Percentiles rank a stretch among this genome's conserved stretches.
phyloP scores from a whole-genome alignment of 1,140 invertebrate genomes.

The Wiebesia pumilae region DNA sequence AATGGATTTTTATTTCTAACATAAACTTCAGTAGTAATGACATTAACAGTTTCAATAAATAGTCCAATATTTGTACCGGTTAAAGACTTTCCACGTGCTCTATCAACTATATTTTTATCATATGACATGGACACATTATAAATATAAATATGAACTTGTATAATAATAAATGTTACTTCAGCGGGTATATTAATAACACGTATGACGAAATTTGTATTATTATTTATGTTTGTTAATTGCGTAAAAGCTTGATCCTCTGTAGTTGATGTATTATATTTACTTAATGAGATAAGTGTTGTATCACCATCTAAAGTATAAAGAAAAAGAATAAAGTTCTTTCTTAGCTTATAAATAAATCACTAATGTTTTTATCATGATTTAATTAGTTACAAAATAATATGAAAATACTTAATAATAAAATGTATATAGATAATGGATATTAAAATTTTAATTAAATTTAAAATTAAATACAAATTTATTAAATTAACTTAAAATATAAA shows the following conservation, averaged over 20 bases:
- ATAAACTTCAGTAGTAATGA: conserved; percentile 61
- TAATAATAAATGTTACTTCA: conserved; percentile 77
- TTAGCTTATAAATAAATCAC: not conserved
- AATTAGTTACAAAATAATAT: too few species aligned
- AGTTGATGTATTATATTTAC: conserved; percentile 31
- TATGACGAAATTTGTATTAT: conserved; percentile 66
- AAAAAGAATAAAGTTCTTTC: not conserved
- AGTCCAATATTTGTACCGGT: conserved; percentile 81
- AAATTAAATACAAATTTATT: too few species aligned
- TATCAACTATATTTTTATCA: conserved; percentile 62
- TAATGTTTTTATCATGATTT: too few species aligned
- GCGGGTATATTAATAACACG: conserved; percentile 73
- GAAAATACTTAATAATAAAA: not conserved
- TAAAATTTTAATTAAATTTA: too few species aligned
- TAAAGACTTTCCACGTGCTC: conserved; percentile 63
- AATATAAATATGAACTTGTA: conserved; percentile 81
- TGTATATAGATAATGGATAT: too few species aligned
- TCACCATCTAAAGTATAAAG: conserved; percentile 54
- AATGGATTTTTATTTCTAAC: conserved; percentile 70
- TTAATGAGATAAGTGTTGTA: conserved; percentile 45
- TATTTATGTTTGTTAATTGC: conserved; percentile 53
- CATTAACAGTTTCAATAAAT: conserved; percentile 64
- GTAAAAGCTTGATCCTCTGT: conserved; percentile 58
- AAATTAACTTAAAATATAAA: too few species aligned
- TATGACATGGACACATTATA: conserved; percentile 79